Conservation (phyloP, 1,140 invertebrate species). For the Macrobrachium rosenbergii region DNA sequence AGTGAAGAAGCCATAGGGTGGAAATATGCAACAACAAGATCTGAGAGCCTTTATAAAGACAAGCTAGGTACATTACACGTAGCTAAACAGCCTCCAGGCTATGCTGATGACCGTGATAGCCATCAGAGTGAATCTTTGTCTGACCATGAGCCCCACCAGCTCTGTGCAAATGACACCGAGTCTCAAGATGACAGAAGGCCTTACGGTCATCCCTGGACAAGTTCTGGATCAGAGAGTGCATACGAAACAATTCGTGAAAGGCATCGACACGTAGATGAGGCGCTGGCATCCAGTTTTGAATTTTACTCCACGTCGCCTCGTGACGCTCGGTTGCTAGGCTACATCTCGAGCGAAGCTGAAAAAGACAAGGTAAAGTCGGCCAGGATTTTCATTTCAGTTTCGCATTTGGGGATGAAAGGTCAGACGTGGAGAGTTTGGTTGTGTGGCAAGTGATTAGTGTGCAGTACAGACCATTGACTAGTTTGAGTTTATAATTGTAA, state of each 20-base stretch:
- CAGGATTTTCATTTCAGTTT: background rate
- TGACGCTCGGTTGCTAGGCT: constrained; percentile 46
- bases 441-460: no score
- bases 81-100: constrained; percentile 55
- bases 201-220: constrained; percentile 38
- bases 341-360: constrained; percentile 24
- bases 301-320: constrained; percentile 61
- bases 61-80: constrained; percentile 43
- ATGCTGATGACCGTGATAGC: constrained; percentile 50
- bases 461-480: no score
- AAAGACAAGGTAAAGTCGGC: background rate
- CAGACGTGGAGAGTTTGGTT: no score
- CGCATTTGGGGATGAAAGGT: no score
- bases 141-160: constrained; percentile 41
- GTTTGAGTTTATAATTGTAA: no score
- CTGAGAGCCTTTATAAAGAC: constrained; percentile 51
- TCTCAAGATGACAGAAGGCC: constrained; percentile 19
- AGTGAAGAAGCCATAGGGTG: constrained; percentile 4
- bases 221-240: constrained; percentile 56
- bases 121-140: constrained; percentile 56
- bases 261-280: constrained; percentile 57
- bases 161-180: constrained; percentile 13
- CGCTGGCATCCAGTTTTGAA: constrained; percentile 59
- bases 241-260: constrained; percentile 59
- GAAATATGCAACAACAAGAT: constrained; percentile 4